Conservation (phyloP, 2,888 invertebrate species). For the Heliconius cydno region DNA sequence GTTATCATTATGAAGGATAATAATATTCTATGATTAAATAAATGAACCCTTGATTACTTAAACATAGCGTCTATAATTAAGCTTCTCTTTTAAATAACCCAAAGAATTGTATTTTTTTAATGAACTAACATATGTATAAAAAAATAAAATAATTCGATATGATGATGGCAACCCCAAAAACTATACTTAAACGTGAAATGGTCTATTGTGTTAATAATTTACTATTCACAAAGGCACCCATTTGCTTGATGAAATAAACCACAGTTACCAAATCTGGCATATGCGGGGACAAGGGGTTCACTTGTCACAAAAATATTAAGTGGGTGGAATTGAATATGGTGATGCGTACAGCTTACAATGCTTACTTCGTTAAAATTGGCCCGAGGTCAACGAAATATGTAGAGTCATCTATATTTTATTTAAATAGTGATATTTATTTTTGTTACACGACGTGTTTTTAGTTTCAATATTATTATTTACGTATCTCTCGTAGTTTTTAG, state of each 20-base stretch:
- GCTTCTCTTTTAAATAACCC: too few species aligned
- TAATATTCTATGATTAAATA: background rate
- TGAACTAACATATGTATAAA: background rate
- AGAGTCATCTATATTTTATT: slow-evolving; percentile 3
- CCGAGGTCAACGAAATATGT: slow-evolving; percentile 43
- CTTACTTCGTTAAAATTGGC: slow-evolving; percentile 73
- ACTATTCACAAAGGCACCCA: slow-evolving; percentile 37
- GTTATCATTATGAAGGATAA: background rate
- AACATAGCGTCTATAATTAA: background rate
- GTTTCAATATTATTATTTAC: too few species aligned
- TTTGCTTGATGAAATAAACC: slow-evolving; percentile 47
- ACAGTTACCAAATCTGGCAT: slow-evolving; percentile 64
- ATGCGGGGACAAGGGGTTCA: slow-evolving; percentile 67
- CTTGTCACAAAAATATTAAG: slow-evolving; percentile 71
- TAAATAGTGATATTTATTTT: background rate
- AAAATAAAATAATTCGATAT: slow-evolving; percentile 11
- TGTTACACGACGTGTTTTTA: background rate
- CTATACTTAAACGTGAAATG: slow-evolving; percentile 20
- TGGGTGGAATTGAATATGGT: slow-evolving; percentile 76
- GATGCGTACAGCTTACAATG: slow-evolving; percentile 67
- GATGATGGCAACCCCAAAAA: slow-evolving; percentile 11
- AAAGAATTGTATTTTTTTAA: background rate
- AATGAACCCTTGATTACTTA: background rate
- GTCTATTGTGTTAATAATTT: slow-evolving; percentile 30
- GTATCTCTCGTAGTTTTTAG: too few species aligned